phyloP scores from a whole-genome alignment of 1,140 invertebrate species.

The Leptestheria dahalacensis region DNA sequence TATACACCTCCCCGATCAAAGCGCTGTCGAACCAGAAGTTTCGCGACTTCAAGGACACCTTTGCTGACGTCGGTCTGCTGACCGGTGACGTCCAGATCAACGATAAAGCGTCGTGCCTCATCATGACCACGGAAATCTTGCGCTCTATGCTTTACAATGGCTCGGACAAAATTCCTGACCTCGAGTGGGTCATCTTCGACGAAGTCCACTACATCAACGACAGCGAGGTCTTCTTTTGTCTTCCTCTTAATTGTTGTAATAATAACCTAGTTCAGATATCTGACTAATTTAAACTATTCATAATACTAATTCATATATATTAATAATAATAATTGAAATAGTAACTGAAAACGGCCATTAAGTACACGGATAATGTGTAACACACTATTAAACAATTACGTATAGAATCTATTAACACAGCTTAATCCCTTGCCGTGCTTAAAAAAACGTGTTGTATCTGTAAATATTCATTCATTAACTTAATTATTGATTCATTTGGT shows the following conservation, averaged over 20 bases:
- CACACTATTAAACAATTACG: no score
- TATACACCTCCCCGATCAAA: slow-evolving; percentile 99
- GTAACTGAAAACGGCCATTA: no score
- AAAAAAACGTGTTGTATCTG: no score
- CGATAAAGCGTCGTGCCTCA: slow-evolving; percentile 78
- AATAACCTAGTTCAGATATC: no score
- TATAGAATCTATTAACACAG: no score
- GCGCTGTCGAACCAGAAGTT: slow-evolving; percentile 99
- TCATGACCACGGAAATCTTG: slow-evolving; percentile 99
- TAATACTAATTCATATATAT: neutral
- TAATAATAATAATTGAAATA: no score
- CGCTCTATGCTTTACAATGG: slow-evolving; percentile 93
- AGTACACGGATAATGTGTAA: no score
- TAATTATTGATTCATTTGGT: slow-evolving; percentile 28
- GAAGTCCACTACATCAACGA: slow-evolving; percentile 99
- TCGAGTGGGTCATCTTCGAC: slow-evolving; percentile 99
- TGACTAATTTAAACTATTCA: no score
- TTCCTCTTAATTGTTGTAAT: no score
- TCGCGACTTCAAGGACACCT: slow-evolving; percentile 84
- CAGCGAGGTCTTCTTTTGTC: slow-evolving; percentile 59
- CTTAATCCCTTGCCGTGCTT: no score
- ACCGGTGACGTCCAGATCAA: slow-evolving; percentile 96
- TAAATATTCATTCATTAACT: neutral
- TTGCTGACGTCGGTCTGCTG: slow-evolving; percentile 83
- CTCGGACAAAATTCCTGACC: slow-evolving; percentile 81